phyloP scores from a whole-genome alignment of 2,888 invertebrate genomes.

The Lepidochrysops patricia region DNA sequence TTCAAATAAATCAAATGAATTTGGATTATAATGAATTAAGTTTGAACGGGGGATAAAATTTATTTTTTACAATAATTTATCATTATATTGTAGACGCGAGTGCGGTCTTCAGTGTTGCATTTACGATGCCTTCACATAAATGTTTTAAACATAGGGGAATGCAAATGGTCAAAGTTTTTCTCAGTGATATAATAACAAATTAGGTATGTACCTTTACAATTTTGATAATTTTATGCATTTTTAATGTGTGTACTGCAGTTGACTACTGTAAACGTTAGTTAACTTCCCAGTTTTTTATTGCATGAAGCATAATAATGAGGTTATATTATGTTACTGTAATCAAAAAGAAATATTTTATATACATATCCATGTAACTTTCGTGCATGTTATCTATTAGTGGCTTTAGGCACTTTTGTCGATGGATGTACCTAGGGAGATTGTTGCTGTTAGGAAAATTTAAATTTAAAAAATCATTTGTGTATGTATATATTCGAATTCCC shows the following conservation, averaged over 20 bases:
- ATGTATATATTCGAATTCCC: conserved; percentile 4
- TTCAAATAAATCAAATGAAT: background rate
- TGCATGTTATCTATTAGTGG: conserved; percentile 7
- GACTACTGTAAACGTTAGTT: background rate
- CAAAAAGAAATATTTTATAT: background rate
- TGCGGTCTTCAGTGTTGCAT: conserved; percentile 6
- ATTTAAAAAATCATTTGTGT: background rate
- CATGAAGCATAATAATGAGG: background rate
- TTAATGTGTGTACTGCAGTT: conserved; percentile 1
- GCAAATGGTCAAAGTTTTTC: conserved; percentile 15
- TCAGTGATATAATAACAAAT: background rate
- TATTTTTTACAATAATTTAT: background rate
- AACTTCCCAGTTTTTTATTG: background rate
- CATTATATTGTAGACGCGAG: background rate
- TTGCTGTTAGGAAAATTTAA: background rate
- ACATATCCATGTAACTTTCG: conserved; percentile 1
- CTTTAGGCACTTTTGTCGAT: background rate
- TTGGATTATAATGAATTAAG: too few species aligned
- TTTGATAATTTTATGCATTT: conserved; percentile 15
- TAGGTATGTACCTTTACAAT: background rate
- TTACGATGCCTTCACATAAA: conserved; percentile 16
- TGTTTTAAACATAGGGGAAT: conserved; percentile 18
- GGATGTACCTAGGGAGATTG: background rate
- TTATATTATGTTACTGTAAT: conserved; percentile 3
- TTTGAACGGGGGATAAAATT: too few species aligned